Evolutionary conservation across 64 coral and sea anemone species (phyloP).

Genomic region (Montipora cactus): DNA sequence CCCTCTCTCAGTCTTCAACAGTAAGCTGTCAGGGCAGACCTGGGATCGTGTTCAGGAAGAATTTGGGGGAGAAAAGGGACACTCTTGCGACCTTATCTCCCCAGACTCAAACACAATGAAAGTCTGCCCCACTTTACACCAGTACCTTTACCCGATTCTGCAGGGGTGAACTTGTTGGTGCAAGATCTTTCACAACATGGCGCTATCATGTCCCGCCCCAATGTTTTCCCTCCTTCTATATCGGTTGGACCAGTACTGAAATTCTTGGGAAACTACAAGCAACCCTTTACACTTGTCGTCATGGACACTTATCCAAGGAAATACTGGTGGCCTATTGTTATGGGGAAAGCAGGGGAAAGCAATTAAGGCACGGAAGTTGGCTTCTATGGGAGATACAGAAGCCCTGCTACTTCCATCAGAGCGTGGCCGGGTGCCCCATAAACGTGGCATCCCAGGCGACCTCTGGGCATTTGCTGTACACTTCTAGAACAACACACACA

Average conservation of each 20-base stretch:
- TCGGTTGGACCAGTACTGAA: neutral
- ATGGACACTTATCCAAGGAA: neutral
- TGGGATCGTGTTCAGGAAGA: neutral
- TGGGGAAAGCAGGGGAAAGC: too few species aligned
- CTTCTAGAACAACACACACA: neutral
- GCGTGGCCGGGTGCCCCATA: neutral
- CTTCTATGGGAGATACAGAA: neutral
- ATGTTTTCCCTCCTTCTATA: neutral
- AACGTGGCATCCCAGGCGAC: neutral
- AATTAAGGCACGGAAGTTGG: too few species aligned
- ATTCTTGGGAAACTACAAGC: slow-evolving; percentile 2
- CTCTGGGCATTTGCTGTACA: neutral
- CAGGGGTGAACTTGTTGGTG: neutral
- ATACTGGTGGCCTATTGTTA: too few species aligned
- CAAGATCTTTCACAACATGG: too few species aligned
- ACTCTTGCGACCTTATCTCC: neutral
- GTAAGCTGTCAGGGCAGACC: too few species aligned
- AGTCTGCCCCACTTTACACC: neutral
- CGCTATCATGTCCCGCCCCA: too few species aligned
- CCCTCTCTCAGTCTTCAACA: too few species aligned
- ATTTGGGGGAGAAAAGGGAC: neutral
- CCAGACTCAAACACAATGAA: neutral
- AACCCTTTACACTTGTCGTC: slow-evolving; percentile 6
- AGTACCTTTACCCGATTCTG: neutral
- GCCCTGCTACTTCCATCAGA: neutral